phyloP scores from a whole-genome alignment of 2,888 invertebrate species.

The Gibbula magus region DNA sequence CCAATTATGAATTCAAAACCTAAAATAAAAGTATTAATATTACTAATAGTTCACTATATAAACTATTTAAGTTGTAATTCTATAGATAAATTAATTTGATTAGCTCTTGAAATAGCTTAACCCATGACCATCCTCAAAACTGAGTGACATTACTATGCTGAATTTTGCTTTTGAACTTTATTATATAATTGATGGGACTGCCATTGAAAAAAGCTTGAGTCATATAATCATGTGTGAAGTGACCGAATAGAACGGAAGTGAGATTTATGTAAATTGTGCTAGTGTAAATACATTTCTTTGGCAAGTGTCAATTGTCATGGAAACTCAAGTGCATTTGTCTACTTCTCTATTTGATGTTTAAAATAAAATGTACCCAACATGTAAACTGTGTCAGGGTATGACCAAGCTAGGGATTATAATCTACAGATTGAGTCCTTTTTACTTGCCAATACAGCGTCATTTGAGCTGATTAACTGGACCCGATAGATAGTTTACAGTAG shows the following conservation, averaged over 20 bases:
- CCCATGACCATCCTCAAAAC: too few species aligned
- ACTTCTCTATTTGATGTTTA: too few species aligned
- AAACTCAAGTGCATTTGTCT: not conserved
- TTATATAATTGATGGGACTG: not conserved
- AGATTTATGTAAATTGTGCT: not conserved
- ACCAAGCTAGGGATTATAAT: not conserved
- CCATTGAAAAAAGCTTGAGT: not conserved
- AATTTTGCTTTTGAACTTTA: not conserved
- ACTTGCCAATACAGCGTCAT: not conserved
- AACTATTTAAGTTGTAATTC: too few species aligned
- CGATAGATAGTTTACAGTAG: constrained; percentile 2
- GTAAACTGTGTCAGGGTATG: too few species aligned
- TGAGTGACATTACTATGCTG: too few species aligned
- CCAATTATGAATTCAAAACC: too few species aligned
- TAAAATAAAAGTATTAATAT: too few species aligned
- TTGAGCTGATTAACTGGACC: not conserved
- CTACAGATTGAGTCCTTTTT: not conserved
- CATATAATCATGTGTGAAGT: not conserved
- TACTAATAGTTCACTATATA: too few species aligned
- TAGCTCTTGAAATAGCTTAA: too few species aligned
- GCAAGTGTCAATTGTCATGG: not conserved
- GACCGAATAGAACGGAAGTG: not conserved
- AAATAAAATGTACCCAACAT: too few species aligned
- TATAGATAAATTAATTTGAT: too few species aligned
- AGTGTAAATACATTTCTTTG: not conserved